Evolutionary conservation across 2,888 invertebrate genomes (phyloP), one percentile per base, ranked within the genome.

Genomic region (Hanleya hanleyi): DNA sequence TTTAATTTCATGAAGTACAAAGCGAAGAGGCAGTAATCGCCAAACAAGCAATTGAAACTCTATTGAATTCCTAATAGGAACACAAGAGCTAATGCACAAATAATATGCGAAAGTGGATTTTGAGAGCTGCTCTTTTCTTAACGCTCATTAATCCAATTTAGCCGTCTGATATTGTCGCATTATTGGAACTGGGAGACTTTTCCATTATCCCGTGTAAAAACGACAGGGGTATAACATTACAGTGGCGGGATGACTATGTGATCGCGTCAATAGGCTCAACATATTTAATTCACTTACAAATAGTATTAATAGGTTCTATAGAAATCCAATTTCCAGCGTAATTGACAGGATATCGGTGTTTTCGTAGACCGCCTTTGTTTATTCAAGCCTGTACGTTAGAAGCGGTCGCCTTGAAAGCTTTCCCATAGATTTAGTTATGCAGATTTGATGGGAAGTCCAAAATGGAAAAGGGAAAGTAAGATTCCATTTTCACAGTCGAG

Each of bases 111-210:
- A 57, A 57, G 57, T 57, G 57, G 57, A 4, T 32, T 57, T 29
- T 15, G 15, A 57, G 7, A 22, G 32, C 22, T 57, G 22, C 22
- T 22, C 29, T 26, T 22, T 57, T 57, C 57, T 57, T 22, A 29
- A 32, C 22, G 26, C 57, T 57, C 57, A 26, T 57, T 57, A 29
- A 57, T 57, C 57, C 57, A 57, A 57, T 57, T 57, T 57, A 57
- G 57, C 22, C 22, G 57, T 57, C 57, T 29, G 57, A 29, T 57
- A 57, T 57, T 57, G 57, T 57, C 29, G 29, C 57, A 57, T 12
- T 22, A 4, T 29, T 22, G 57, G 15, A 57, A 26, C 9, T 29
- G 22, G 57, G 57, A 57, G 15, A 29, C 29, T 32, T 4, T 29
- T 15, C 57, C 57, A 57, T 57, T 57, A 57, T 57, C 15, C 3